Percentiles rank a stretch among this genome's conserved stretches.
These are phyloP conservation scores for Acronicta leporina DNA, from an alignment of 2,888 invertebrate genomes.

Conservation along the genomic window DNA sequence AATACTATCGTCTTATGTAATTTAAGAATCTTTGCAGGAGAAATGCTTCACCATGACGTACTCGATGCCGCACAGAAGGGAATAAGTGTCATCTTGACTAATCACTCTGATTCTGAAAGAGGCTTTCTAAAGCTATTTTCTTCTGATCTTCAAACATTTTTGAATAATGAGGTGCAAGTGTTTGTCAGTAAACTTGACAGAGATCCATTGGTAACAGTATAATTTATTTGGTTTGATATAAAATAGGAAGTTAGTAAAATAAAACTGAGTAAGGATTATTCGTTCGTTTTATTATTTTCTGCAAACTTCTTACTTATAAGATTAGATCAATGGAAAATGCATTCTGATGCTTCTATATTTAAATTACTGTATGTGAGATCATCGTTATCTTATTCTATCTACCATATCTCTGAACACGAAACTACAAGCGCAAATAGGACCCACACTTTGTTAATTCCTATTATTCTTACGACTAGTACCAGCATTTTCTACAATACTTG, in stretches of 20 bases:
- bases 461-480: conserved; percentile 61
- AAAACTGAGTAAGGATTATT: conserved; percentile 38
- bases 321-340: conserved; percentile 41
- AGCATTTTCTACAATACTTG: conserved; percentile 74
- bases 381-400: conserved; percentile 74
- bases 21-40: conserved; percentile 82
- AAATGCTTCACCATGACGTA: conserved; percentile 98
- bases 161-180: conserved; percentile 89
- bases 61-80: conserved; percentile 95
- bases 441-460: conserved; percentile 49
- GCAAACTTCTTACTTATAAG: conserved; percentile 40
- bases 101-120: conserved; percentile 98
- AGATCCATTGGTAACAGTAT: conserved; percentile 94
- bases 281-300: conserved; percentile 53
- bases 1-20: neutral
- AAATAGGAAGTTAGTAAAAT: conserved; percentile 21
- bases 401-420: conserved; percentile 40
- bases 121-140: conserved; percentile 93
- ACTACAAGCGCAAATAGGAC: conserved; percentile 47
- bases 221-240: conserved; percentile 55
- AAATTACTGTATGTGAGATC: conserved; percentile 78
- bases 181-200: conserved; percentile 92
- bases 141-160: conserved; percentile 67
- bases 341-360: conserved; percentile 36
- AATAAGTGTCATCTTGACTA: conserved; percentile 95